phyloP scores from a whole-genome alignment of 2,888 invertebrate genomes.

The Drosophila neonasuta region DNA sequence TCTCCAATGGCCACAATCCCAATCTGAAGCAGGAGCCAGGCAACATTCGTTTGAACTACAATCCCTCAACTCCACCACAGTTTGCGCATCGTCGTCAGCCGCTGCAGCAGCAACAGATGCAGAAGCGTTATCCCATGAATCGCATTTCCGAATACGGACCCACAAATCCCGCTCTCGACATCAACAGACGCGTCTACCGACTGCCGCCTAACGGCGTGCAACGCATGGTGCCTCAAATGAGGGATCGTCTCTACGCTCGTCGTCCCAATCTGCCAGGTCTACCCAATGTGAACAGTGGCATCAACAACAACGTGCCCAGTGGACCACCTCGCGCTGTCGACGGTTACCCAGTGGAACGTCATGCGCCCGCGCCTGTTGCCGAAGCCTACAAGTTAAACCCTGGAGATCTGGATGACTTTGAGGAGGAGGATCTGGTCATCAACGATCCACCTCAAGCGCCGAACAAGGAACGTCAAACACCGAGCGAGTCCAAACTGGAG shows the following conservation, averaged over 20 bases:
- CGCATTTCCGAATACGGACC: conserved; percentile 74
- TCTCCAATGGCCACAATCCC: conserved; percentile 82
- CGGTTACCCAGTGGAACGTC: conserved; percentile 71
- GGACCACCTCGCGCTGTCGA: conserved; percentile 59
- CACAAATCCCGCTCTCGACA: conserved; percentile 45
- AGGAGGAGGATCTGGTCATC: conserved; percentile 82
- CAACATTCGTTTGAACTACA: conserved; percentile 76
- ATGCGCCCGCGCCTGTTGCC: conserved; percentile 60
- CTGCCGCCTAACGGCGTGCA: conserved; percentile 65
- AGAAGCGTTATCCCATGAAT: conserved; percentile 77
- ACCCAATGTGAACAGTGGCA: not conserved
- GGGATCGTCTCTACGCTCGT: conserved; percentile 70
- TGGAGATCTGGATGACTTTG: conserved; percentile 71
- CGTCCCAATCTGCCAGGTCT: conserved; percentile 51
- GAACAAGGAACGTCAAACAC: conserved; percentile 68
- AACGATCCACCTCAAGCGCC: conserved; percentile 82
- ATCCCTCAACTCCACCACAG: conserved; percentile 72
- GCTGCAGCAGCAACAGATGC: conserved; percentile 67
- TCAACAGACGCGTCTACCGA: conserved; percentile 80
- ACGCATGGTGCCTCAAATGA: conserved; percentile 45
- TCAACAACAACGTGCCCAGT: not conserved
- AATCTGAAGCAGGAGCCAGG: conserved; percentile 79
- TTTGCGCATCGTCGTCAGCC: conserved; percentile 80
- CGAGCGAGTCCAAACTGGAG: conserved; percentile 80
- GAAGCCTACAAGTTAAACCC: conserved; percentile 61